phyloP scores from a whole-genome alignment of 2,113 vertebrate species.

The Vulpes vulpes region DNA sequence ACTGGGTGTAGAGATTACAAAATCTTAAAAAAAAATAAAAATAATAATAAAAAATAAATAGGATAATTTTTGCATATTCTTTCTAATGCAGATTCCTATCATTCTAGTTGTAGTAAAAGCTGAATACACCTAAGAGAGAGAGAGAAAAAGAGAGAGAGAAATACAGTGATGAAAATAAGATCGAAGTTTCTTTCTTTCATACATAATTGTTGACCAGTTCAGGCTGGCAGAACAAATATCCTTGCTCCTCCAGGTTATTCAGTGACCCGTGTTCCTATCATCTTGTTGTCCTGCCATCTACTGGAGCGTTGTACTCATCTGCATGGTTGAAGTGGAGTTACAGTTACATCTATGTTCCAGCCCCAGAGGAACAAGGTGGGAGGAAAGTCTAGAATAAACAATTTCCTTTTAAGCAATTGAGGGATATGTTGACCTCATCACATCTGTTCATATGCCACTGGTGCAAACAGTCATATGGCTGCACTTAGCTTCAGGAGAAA shows the following conservation, averaged over 20 bases:
- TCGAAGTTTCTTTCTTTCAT: neutral
- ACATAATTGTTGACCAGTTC: neutral
- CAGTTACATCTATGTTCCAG: neutral
- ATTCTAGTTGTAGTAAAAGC: constrained; percentile 1
- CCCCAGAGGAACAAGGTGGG: neutral
- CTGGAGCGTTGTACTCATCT: neutral
- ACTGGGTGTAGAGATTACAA: neutral
- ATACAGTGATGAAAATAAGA: neutral
- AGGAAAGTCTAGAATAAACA: neutral
- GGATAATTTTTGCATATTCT: neutral
- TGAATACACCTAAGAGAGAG: neutral
- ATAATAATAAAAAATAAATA: neutral
- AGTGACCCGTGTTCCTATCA: neutral
- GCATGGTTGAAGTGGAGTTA: neutral
- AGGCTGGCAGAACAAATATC: neutral
- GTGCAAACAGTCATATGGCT: neutral
- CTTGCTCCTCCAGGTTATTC: neutral
- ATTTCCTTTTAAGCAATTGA: neutral
- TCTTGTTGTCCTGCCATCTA: neutral
- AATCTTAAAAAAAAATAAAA: no score
- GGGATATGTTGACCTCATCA: neutral
- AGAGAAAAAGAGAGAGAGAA: neutral
- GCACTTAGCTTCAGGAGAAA: neutral
- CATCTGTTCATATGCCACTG: neutral
- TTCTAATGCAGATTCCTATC: neutral